Conservation (phyloP, 2,113 vertebrate genomes). For the Dipodomys merriami region DNA sequence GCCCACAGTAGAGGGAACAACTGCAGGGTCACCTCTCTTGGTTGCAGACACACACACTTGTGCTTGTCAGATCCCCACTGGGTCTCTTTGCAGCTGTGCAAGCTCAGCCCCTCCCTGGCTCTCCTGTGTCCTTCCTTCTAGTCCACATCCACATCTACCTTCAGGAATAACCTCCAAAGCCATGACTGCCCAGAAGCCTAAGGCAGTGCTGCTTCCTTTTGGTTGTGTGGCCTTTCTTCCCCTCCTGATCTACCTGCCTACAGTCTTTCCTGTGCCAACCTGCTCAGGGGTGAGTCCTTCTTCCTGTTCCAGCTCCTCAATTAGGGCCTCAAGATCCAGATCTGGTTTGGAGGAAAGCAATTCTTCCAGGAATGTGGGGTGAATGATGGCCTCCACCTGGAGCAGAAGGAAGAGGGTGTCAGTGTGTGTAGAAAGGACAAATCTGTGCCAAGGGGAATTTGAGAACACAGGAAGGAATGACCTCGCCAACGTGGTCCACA, state of each 20-base stretch:
- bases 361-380: conserved; percentile 12
- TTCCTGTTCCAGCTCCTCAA: not conserved
- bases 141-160: not conserved
- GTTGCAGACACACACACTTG: not conserved
- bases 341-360: not conserved
- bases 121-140: too few relatives aligned
- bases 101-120: too few relatives aligned
- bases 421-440: not conserved
- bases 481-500: too few relatives aligned
- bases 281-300: not conserved
- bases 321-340: not conserved
- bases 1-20: not conserved
- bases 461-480: not conserved
- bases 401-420: not conserved
- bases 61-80: not conserved
- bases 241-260: not conserved
- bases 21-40: not conserved
- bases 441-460: not conserved
- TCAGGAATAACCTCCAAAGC: not conserved
- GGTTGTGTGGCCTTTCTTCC: not conserved
- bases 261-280: not conserved
- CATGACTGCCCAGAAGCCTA: not conserved
- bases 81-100: not conserved
- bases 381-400: conserved; percentile 52
- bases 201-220: not conserved